Percentiles rank a stretch among this genome's conserved stretches.
Evolutionary conservation across 1,140 invertebrate genomes (phyloP).

Genomic region (Atta colombica): DNA sequence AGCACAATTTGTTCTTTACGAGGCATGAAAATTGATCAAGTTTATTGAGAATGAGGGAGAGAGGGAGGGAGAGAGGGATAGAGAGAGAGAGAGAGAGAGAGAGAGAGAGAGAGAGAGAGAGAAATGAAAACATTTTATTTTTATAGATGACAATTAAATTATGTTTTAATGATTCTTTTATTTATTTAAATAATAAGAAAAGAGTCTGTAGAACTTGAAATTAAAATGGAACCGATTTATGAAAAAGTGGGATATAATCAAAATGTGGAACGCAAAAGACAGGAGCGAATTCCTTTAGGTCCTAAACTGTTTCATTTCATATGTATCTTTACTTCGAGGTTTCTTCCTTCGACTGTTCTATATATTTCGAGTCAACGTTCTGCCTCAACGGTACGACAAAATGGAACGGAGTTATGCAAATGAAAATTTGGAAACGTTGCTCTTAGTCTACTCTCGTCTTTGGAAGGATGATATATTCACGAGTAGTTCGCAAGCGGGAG

Average conservation of each 20-base stretch:
- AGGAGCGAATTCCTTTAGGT: slow-evolving; percentile 1
- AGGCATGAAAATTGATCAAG: slow-evolving; percentile 67
- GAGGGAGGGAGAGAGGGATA: not conserved
- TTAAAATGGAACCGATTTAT: slow-evolving; percentile 11
- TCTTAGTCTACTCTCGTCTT: slow-evolving; percentile 43
- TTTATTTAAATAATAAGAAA: slow-evolving; percentile 76
- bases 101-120: not conserved
- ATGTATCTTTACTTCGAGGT: slow-evolving; percentile 31
- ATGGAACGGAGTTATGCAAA: slow-evolving; percentile 62
- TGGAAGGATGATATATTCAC: slow-evolving; percentile 43
- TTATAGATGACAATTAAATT: slow-evolving; percentile 64
- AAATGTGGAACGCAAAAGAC: slow-evolving; percentile 45
- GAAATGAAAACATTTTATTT: slow-evolving; percentile 69
- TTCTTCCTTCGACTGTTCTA: slow-evolving; percentile 20
- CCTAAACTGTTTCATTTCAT: slow-evolving; percentile 35
- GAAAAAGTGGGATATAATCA: slow-evolving; percentile 34
- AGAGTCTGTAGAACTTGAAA: slow-evolving; percentile 23
- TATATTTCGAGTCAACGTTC: slow-evolving; percentile 28
- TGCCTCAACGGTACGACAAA: slow-evolving; percentile 17
- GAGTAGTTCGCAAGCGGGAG: slow-evolving; percentile 22
- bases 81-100: not conserved
- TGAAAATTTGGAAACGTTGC: slow-evolving; percentile 62
- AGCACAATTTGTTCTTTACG: slow-evolving; percentile 62
- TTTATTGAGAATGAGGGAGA: slow-evolving; percentile 6
- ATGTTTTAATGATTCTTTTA: slow-evolving; percentile 66